Base-by-base conservation (phyloP, 1,140 invertebrate species). In the Megathymus violae region DNA sequence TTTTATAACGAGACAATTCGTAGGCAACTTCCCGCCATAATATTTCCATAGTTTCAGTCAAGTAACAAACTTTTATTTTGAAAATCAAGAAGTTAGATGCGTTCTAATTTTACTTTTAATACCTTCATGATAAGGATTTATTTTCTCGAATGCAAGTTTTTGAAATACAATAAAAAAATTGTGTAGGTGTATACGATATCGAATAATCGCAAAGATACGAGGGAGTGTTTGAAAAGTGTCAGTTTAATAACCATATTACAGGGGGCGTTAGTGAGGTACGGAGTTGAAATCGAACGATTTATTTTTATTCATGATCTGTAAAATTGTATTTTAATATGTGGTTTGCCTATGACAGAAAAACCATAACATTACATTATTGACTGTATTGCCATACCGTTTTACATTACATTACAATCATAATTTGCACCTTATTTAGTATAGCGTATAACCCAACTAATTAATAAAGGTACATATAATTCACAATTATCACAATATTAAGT, bases 21-120 rank as follows among this genome's bases (percentile, higher is more conserved):
- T 89, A 89, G 74, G 80, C 86, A 56, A 86, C 80, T 87, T 89
- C 83, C 85, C 77, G 83, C 77, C 76, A 80, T 88, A 80, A 79
- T 85, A 89, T 85, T 87, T 82, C 80, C 87, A 89, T 89, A 88
- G 69, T 75, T 80, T 76, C 72, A 67, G 59, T 60, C 44, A 54
- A 64, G 46, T 64, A 56, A 63, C 66, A 68, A 69, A 60, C 31
- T 60, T 63, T 43, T 69, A 38, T 52, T 36, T 40, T 31, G 38
- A 38, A 38, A 17, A 10, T 9, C 38, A 50, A 14, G 38, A 50
- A 6, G 44, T 27, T 0, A 41, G 10, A 4, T 13, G 7, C 15
- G 40, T 3, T 14, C 13, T 1, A 47, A 64, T 58, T 27, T 52
- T 16, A 19, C 0, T 34, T 44, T 60, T 71, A 63, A 22, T 9